Conservation (phyloP, 2,113 vertebrate species). For the Leptocoma aspasia region DNA sequence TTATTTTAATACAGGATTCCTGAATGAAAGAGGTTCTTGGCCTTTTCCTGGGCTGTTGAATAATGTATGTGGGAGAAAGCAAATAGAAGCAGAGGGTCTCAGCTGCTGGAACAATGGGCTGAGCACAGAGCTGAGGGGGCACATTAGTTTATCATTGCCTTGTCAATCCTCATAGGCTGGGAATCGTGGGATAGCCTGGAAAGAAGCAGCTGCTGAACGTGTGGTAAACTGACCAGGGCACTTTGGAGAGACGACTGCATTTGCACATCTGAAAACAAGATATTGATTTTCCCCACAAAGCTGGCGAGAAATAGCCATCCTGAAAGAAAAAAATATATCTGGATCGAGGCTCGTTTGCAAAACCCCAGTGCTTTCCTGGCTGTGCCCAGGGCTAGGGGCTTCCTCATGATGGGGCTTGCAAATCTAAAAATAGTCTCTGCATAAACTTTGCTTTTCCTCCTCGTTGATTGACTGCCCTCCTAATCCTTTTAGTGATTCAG, state of each 20-base stretch:
- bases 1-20: constrained; percentile 99
- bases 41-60: constrained; percentile 98
- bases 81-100: constrained; percentile 99
- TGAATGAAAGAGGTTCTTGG: constrained; percentile 95
- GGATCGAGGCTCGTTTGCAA: neutral
- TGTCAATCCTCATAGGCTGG: constrained; percentile 98
- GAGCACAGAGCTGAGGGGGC: constrained; percentile 93
- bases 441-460: constrained; percentile 22
- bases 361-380: neutral
- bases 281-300: constrained; percentile 77
- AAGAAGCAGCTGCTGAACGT: constrained; percentile 97
- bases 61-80: constrained; percentile 99
- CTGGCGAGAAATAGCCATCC: constrained; percentile 56
- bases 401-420: neutral
- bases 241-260: constrained; percentile 77
- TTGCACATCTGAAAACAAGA: constrained; percentile 81
- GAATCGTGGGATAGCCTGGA: constrained; percentile 91
- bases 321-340: constrained; percentile 50
- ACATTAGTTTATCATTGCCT: constrained; percentile 99
- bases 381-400: neutral
- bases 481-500: constrained; percentile 30
- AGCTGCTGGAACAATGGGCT: constrained; percentile 92
- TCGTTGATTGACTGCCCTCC: neutral
- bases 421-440: constrained; percentile 10
- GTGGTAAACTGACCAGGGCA: constrained; percentile 80